Evolutionary conservation across 1,140 invertebrate genomes (phyloP).

Genomic region (Papilio polyxenes): DNA sequence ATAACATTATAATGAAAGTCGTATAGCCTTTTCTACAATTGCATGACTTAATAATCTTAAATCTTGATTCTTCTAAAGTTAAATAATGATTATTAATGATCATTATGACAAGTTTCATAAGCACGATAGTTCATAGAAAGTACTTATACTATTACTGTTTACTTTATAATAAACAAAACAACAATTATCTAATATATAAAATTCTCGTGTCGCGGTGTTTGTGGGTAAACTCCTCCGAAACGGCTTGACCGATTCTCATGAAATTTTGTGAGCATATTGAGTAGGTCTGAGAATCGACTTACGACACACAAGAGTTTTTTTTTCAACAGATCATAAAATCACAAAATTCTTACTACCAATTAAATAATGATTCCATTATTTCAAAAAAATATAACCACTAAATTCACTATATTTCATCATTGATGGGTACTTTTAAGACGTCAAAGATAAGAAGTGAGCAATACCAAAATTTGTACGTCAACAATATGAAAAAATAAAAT

Average conservation of each 20-base stretch:
- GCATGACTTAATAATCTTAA: conserved; percentile 2
- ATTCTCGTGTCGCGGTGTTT: too few species aligned
- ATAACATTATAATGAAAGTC: conserved; percentile 1
- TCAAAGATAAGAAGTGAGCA: background rate
- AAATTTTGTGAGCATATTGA: too few species aligned
- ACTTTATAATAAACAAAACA: background rate
- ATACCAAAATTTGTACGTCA: background rate
- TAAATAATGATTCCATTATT: too few species aligned
- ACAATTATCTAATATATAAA: too few species aligned
- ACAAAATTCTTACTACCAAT: too few species aligned
- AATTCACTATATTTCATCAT: background rate
- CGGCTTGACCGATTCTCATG: too few species aligned
- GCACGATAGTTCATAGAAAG: background rate
- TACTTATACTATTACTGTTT: background rate
- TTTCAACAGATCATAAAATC: too few species aligned
- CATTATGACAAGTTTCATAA: background rate
- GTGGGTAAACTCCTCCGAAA: too few species aligned
- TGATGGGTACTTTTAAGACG: background rate
- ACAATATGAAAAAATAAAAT: background rate
- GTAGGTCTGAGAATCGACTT: too few species aligned
- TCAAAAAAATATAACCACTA: too few species aligned
- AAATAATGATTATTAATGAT: conserved; percentile 2
- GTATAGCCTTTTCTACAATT: background rate
- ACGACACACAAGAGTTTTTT: too few species aligned
- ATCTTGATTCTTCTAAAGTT: background rate